phyloP scores from a whole-genome alignment of 2,113 vertebrate genomes.

The Rhombomys opimus region DNA sequence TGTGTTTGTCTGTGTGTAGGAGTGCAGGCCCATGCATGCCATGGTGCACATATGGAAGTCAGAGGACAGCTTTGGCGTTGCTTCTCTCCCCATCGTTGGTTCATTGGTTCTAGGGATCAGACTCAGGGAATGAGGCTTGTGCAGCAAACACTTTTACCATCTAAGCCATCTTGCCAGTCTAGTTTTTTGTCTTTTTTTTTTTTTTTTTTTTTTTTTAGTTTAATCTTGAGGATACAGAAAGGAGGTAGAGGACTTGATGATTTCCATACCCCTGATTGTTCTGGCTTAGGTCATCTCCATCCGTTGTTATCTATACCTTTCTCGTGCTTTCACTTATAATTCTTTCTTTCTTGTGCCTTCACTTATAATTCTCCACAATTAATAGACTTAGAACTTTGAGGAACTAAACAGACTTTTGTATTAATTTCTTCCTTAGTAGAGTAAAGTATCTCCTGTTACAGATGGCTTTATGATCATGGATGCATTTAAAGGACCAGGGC shows the following conservation, averaged over 20 bases:
- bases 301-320: neutral
- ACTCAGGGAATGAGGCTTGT: neutral
- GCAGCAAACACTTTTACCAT: neutral
- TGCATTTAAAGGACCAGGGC: neutral
- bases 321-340: neutral
- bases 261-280: neutral
- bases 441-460: neutral
- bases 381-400: neutral
- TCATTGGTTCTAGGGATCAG: neutral
- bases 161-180: neutral
- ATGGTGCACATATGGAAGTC: neutral
- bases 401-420: neutral
- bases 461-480: neutral
- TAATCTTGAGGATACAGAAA: neutral
- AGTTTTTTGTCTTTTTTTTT: neutral
- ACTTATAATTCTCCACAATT: constrained; percentile 11
- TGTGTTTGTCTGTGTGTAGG: neutral
- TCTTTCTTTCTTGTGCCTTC: neutral
- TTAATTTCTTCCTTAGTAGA: neutral
- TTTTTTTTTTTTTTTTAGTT: neutral
- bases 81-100: too few relatives aligned
- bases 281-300: neutral
- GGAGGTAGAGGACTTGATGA: neutral
- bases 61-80: neutral
- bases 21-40: neutral